Evolutionary conservation across 2,888 invertebrate species (phyloP), one percentile per base, ranked within the genome.

Genomic region (Ctenicera cuprea): DNA sequence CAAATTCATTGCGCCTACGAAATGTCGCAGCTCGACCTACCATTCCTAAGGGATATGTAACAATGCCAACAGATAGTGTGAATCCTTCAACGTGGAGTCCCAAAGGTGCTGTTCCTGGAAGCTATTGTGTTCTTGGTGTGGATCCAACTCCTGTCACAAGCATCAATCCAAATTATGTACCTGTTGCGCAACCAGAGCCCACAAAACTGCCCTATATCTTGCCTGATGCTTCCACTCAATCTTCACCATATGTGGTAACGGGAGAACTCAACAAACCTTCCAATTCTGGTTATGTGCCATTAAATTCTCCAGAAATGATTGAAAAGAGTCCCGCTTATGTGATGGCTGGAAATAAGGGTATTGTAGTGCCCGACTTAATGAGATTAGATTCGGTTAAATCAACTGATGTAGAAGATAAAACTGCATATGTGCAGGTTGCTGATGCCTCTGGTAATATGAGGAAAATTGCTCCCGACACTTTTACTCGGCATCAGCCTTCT

Each of bases 51-150:
- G 79, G 79, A 8, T 83, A 83, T 61, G 78, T 83, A n/a, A 77
- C 79, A 7, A 77, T 82, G 78, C 81, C 82, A 1, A 66, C 77
- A 63, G 77, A 80, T 22, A 62, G 63, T 65, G 33, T 22, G 22
- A 71, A 38, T 54, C 5, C 33, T 45, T 54, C 63, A 12, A 12
- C 65, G 11, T 73, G 66, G 61, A 69, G 18, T 43, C 26, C 57
- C 54, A 76, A 73, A 68, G 48, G 71, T 8, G 37, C 75, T 18
- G 57, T 74, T 30, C 71, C 77, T 7, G 78, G 78, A 26, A 82
- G 76, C 71, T 86, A 86, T 69, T 84, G 85, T 62, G 80, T 83
- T 8, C 71, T 85, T 9, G 85, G 85, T 1, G 79, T 83, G 5
- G 82, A 81, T 64, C 73, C 80, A 16, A 66, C 75, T 66, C 54